Percentiles rank a stretch among this genome's conserved stretches.
Conservation (phyloP, 1,140 invertebrate genomes). For the Pachyrhynchus sulphureomaculatus region DNA sequence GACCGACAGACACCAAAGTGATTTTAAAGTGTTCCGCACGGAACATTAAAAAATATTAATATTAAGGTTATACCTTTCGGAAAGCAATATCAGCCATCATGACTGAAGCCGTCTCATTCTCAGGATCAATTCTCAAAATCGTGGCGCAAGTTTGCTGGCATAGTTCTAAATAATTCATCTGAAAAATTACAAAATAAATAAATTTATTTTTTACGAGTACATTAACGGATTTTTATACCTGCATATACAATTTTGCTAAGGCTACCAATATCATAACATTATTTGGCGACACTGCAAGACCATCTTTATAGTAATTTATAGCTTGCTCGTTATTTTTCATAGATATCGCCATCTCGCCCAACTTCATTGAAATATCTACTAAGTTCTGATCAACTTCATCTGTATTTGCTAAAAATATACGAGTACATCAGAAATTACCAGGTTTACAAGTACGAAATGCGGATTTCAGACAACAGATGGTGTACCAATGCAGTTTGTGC, state of each 20-base stretch:
- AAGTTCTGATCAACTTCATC: constrained; percentile 33
- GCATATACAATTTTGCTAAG: constrained; percentile 84
- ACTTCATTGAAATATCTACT: constrained; percentile 47
- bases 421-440: too few relatives aligned
- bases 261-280: constrained; percentile 75
- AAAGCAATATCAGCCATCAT: constrained; percentile 97
- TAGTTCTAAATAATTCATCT: constrained; percentile 75
- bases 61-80: constrained; percentile 76
- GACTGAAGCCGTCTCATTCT: constrained; percentile 88
- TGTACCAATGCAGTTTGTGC: too few relatives aligned
- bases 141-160: constrained; percentile 85
- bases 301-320: constrained; percentile 81
- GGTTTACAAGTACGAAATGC: too few relatives aligned
- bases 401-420: constrained; percentile 35
- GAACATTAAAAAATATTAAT: too few relatives aligned
- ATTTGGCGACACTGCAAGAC: constrained; percentile 75
- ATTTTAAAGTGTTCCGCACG: too few relatives aligned
- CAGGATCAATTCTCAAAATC: constrained; percentile 79
- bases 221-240: constrained; percentile 54
- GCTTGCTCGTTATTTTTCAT: constrained; percentile 62
- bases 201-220: neutral
- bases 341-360: constrained; percentile 50
- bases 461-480: too few relatives aligned
- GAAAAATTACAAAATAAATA: constrained; percentile 21
- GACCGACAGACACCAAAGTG: too few relatives aligned